These are phyloP conservation scores for Gavialis gangeticus DNA, from an alignment of 2,113 vertebrate species.

Conservation along the genomic window DNA sequence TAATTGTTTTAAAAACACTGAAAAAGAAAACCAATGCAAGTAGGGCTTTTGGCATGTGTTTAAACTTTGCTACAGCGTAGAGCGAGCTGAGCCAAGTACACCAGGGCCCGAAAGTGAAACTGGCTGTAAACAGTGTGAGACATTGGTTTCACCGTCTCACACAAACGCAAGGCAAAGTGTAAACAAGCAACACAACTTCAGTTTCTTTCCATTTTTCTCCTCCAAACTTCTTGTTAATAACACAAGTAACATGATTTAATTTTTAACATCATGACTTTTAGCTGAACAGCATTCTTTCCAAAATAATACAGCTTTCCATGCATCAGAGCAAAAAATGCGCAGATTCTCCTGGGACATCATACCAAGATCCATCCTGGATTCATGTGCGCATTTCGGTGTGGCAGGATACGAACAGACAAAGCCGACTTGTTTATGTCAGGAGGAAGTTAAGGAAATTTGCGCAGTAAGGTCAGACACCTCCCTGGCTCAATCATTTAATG, in stretches of 20 bases:
- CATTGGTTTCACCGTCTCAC: background rate
- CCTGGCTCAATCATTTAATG: background rate
- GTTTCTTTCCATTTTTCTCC: background rate
- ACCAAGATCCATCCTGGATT: background rate
- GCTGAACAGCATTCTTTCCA: background rate
- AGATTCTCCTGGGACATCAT: background rate
- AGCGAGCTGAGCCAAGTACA: background rate
- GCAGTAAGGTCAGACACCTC: background rate
- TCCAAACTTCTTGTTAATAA: background rate
- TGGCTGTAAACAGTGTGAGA: background rate
- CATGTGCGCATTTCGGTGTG: background rate
- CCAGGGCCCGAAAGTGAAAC: background rate
- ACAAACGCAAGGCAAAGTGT: background rate
- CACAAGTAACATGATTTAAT: background rate
- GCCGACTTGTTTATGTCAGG: background rate
- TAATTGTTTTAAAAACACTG: background rate
- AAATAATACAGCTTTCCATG: background rate
- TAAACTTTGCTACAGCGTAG: fast-evolving
- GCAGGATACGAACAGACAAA: background rate
- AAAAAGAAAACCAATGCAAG: background rate
- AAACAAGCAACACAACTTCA: background rate
- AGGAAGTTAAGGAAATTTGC: background rate
- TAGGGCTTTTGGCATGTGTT: background rate
- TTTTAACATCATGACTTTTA: background rate
- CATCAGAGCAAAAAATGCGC: background rate